Evolutionary conservation across 2,888 invertebrate genomes (phyloP), one percentile per base, ranked within the genome.

Genomic region (Thereva unica): DNA sequence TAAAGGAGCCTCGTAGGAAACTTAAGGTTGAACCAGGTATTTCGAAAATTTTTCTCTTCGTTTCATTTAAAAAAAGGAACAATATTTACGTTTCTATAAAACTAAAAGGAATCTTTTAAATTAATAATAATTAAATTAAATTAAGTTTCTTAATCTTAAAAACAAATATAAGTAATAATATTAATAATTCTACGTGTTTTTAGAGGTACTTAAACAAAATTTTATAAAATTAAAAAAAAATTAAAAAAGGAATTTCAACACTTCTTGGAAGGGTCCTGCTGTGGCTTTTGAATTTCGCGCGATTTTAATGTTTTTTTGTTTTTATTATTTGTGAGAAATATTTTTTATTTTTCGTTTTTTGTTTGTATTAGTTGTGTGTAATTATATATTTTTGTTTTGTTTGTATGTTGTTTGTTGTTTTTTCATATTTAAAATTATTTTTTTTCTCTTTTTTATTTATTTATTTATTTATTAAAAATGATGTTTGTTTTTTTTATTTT

Each of bases 1-100:
- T 61, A 40, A 75, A 77, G 76, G 78, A 80, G 80, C 80, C 80
- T 80, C 80, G 78, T 80, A 79, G 80, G 79, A 78, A 80, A 80
- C 77, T 75, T 78, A 64, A 64, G 50, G 53, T 40, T 64, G 52
- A 44, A 64, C 64, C 64, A 64, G 64, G 64, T 64, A 64, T 55
- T 49, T 59, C n/a, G 42, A 66, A 66, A 70, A 65, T 50, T 57
- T 59, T n/a, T n/a, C n/a, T 68, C 35, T 23, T 23, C 23, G 23
- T 23, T 23, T 23, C 23, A 23, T 23, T 23, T n/a, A n/a, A n/a
- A 23, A 64, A 69, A 72, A 70, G 72, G 69, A 72, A 70, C 69
- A 72, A 70, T 71, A 69, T 70, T 70, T 71, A 70, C 67, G 64
- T 52, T 56, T 10, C 10, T 49, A 4, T 54, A 44, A 12, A 66